Conservation (phyloP, 2,797 vertebrate species). For the Sebastes variabilis region DNA sequence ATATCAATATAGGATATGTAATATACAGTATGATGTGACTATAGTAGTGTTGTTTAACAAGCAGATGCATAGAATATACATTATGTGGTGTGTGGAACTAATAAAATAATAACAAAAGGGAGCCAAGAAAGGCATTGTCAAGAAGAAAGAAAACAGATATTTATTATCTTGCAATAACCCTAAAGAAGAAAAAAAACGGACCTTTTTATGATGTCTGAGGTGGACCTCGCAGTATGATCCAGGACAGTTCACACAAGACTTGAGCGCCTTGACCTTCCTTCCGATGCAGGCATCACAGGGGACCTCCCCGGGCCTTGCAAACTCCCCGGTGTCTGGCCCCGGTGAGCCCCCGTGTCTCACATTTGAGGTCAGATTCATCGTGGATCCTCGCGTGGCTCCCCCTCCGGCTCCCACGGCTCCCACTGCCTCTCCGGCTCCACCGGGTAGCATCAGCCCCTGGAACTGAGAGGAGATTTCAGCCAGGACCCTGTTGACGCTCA, state of each 20-base stretch:
- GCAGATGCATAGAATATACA: no score
- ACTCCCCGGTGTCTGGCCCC: slow-evolving; percentile 61
- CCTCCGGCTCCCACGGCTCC: background rate
- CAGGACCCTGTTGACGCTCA: slow-evolving; percentile 84
- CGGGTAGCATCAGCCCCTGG: slow-evolving; percentile 70
- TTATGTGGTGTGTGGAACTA: no score
- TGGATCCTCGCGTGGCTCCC: slow-evolving; percentile 20
- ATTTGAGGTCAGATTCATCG: slow-evolving; percentile 31
- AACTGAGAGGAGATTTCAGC: slow-evolving; percentile 85
- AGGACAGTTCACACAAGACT: slow-evolving; percentile 82
- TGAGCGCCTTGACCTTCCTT: slow-evolving; percentile 82
- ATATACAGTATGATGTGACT: no score
- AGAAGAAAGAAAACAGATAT: no score
- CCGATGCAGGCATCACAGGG: slow-evolving; percentile 84
- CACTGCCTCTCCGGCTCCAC: background rate
- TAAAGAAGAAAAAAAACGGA: background rate
- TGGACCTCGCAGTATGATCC: slow-evolving; percentile 83
- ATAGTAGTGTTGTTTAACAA: no score
- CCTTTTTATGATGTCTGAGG: slow-evolving; percentile 80
- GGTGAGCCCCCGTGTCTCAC: background rate
- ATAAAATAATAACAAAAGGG: no score
- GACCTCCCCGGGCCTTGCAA: slow-evolving; percentile 73
- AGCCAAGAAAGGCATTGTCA: no score
- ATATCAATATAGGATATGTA: no score
- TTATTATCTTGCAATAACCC: background rate